phyloP scores from a whole-genome alignment of 2,797 vertebrate species.

The Xyrichtys novacula region DNA sequence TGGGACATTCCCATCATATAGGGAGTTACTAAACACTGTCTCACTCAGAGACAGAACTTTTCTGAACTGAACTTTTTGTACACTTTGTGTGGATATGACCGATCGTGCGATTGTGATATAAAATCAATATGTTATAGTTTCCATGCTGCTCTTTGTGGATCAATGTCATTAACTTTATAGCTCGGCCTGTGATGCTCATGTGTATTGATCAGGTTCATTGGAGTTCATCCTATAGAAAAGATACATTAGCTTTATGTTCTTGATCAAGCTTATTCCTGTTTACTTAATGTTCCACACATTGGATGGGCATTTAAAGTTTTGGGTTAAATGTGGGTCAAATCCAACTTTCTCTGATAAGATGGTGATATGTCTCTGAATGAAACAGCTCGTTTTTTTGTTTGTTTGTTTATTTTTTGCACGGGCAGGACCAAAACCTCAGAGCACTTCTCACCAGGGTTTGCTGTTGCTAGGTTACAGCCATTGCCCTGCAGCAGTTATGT shows the following conservation, averaged over 20 bases:
- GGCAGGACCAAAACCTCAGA: too few relatives aligned
- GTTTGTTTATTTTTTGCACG: too few relatives aligned
- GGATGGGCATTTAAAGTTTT: too few relatives aligned
- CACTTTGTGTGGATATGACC: background rate
- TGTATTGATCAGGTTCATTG: conserved; percentile 21
- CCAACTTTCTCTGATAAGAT: too few relatives aligned
- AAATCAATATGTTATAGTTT: conserved; percentile 27
- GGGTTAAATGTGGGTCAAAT: too few relatives aligned
- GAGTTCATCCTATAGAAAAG: conserved; percentile 5
- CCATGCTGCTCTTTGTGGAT: conserved; percentile 34
- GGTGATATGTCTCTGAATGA: too few relatives aligned
- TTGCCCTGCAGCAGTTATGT: too few relatives aligned
- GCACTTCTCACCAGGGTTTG: too few relatives aligned
- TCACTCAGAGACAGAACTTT: background rate
- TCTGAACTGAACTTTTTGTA: background rate
- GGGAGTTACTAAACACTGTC: background rate
- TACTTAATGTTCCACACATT: too few relatives aligned
- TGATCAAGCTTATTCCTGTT: background rate
- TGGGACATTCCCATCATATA: conserved; percentile 36
- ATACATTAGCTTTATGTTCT: background rate
- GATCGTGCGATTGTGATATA: background rate
- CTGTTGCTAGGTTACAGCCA: too few relatives aligned
- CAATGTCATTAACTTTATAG: conserved; percentile 42
- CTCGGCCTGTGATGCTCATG: background rate
- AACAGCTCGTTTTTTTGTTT: too few relatives aligned